These are phyloP conservation scores for Hucho hucho DNA, from an alignment of 2,113 vertebrate species.

Conservation along the genomic window DNA sequence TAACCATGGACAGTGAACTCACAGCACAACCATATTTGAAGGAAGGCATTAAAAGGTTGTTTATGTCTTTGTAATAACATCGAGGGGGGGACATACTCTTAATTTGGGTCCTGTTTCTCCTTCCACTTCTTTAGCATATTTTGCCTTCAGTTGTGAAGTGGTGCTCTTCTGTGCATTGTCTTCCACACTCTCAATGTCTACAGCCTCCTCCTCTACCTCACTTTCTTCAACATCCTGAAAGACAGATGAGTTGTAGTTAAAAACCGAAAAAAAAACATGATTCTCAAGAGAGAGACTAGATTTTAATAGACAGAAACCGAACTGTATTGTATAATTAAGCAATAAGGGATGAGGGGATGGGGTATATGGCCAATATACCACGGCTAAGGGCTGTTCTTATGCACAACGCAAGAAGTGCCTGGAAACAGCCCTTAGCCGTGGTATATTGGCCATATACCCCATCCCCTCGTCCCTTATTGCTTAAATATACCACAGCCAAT, in stretches of 20 bases:
- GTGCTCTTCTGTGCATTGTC: conserved; percentile 76
- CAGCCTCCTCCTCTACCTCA: conserved; percentile 69
- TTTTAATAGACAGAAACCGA: neutral
- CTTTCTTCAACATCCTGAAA: conserved; percentile 63
- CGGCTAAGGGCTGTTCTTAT: too few relatives aligned
- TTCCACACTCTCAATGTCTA: conserved; percentile 85
- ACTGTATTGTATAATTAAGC: neutral
- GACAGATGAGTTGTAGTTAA: neutral
- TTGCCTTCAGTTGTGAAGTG: conserved; percentile 28
- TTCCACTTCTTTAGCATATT: neutral
- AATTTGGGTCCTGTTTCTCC: too few relatives aligned
- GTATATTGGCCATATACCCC: too few relatives aligned
- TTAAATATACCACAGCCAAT: too few relatives aligned
- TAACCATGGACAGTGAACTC: too few relatives aligned
- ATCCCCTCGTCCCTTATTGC: too few relatives aligned
- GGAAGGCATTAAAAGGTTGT: neutral
- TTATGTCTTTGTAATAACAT: too few relatives aligned
- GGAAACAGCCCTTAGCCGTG: too few relatives aligned
- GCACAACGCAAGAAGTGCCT: too few relatives aligned
- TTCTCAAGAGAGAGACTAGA: neutral
- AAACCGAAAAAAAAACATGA: neutral
- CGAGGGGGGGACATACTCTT: too few relatives aligned
- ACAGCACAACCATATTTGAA: neutral
- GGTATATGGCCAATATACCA: too few relatives aligned
- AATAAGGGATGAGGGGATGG: too few relatives aligned